Evolutionary conservation across 2,113 vertebrate genomes (phyloP).

Genomic region (Macrotus californicus): DNA sequence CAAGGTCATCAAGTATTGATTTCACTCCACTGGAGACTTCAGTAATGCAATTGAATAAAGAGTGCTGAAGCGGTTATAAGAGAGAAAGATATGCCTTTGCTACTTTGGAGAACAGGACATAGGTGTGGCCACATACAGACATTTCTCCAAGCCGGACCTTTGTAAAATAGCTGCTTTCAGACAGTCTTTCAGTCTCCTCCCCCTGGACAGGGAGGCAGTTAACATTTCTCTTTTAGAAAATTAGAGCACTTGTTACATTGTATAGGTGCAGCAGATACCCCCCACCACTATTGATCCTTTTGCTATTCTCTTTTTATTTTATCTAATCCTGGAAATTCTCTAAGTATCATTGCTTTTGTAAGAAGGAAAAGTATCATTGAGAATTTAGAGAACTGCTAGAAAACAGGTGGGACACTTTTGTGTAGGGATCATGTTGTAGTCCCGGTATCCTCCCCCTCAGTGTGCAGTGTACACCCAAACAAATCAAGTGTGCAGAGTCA

Average conservation of each 20-base stretch:
- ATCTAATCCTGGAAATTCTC: background rate
- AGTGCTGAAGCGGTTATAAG: background rate
- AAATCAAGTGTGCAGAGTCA: background rate
- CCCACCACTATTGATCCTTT: background rate
- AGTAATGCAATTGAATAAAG: background rate
- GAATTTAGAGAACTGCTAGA: background rate
- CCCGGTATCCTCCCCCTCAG: background rate
- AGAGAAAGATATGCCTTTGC: background rate
- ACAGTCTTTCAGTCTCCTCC: background rate
- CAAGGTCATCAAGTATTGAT: background rate
- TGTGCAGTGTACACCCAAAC: background rate
- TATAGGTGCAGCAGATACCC: background rate
- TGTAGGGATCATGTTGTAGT: background rate
- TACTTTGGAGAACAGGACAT: background rate
- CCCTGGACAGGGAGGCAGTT: background rate
- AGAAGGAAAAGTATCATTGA: background rate
- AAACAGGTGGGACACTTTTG: background rate
- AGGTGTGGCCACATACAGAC: background rate
- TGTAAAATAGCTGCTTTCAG: background rate
- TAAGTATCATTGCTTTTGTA: background rate
- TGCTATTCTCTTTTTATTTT: conserved; percentile 8
- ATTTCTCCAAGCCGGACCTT: background rate
- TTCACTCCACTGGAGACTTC: background rate
- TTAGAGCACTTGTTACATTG: background rate
- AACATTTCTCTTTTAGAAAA: background rate